Conservation (phyloP, 2,888 invertebrate species). For the Masnerella sp. region DNA sequence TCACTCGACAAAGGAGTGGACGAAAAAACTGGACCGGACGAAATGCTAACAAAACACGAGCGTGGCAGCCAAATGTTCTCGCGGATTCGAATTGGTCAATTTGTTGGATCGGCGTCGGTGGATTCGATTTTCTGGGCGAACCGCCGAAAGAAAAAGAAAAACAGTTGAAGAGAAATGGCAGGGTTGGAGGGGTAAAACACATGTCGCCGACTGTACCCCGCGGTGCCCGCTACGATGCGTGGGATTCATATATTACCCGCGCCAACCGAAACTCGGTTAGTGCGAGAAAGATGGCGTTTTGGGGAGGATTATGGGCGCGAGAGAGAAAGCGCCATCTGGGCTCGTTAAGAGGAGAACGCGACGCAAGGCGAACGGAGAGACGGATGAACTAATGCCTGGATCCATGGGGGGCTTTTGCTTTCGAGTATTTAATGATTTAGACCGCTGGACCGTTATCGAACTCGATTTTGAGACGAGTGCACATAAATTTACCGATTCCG, state of each 20-base stretch:
- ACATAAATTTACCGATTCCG: conserved; percentile 63
- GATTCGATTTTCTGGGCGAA: conserved; percentile 36
- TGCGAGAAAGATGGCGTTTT: conserved; percentile 53
- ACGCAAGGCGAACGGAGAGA: conserved; percentile 72
- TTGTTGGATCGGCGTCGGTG: conserved; percentile 34
- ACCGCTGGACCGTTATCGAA: conserved; percentile 64
- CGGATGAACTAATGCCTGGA: conserved; percentile 76
- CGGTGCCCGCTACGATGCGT: conserved; percentile 75
- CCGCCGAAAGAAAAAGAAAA: conserved; percentile 33
- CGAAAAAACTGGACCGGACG: conserved; percentile 7
- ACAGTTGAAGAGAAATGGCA: conserved; percentile 62
- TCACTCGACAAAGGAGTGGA: background rate
- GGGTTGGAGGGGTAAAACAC: conserved; percentile 72
- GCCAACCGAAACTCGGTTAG: conserved; percentile 66
- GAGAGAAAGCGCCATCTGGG: conserved; percentile 55
- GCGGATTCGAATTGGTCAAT: conserved; percentile 49
- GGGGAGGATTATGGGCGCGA: conserved; percentile 33
- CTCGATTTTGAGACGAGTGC: conserved; percentile 65
- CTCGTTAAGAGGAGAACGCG: conserved; percentile 66
- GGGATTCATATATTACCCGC: conserved; percentile 76
- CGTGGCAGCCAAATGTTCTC: conserved; percentile 52
- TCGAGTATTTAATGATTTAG: conserved; percentile 75
- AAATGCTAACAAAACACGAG: conserved; percentile 18
- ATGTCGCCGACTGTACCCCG: conserved; percentile 77
- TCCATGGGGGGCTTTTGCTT: conserved; percentile 73